Conservation (phyloP, 2,797 vertebrate species). For the Manis pentadactyla region DNA sequence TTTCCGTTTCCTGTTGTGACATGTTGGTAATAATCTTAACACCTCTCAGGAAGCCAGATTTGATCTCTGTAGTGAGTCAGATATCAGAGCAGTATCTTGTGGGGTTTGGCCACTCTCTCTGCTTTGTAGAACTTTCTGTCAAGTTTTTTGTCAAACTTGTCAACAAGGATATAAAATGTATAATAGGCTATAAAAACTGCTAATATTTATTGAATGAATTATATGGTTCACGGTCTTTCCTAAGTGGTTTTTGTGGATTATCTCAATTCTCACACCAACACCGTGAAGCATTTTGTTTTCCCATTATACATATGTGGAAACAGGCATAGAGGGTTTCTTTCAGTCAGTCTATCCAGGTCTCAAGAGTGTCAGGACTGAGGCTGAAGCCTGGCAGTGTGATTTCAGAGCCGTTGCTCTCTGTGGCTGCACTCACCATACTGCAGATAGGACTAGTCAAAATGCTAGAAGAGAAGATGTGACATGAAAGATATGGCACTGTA, state of each 20-base stretch:
- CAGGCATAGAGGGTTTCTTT: conserved; percentile 1
- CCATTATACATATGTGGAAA: neutral
- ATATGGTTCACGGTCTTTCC: neutral
- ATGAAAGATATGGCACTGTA: neutral
- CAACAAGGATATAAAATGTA: neutral
- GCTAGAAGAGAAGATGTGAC: neutral
- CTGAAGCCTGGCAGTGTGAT: neutral
- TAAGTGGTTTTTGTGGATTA: neutral
- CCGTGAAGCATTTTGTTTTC: neutral
- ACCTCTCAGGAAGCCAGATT: conserved; percentile 66
- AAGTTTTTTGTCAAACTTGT: conserved; percentile 53
- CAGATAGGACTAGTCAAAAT: neutral
- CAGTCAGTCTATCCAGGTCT: neutral
- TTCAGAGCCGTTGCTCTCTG: neutral
- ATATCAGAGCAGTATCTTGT: conserved; percentile 62
- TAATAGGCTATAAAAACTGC: neutral
- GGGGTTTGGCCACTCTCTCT: conserved; percentile 48
- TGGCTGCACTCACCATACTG: neutral
- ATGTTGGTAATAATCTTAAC: conserved; percentile 66
- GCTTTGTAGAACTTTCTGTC: conserved; percentile 59
- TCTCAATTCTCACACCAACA: neutral
- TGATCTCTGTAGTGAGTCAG: conserved; percentile 68
- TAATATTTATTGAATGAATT: conserved; percentile 38
- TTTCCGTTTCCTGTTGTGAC: conserved; percentile 71
- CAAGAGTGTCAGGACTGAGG: neutral